phyloP scores from a whole-genome alignment of 2,888 invertebrate species.

The Tipula unca region DNA sequence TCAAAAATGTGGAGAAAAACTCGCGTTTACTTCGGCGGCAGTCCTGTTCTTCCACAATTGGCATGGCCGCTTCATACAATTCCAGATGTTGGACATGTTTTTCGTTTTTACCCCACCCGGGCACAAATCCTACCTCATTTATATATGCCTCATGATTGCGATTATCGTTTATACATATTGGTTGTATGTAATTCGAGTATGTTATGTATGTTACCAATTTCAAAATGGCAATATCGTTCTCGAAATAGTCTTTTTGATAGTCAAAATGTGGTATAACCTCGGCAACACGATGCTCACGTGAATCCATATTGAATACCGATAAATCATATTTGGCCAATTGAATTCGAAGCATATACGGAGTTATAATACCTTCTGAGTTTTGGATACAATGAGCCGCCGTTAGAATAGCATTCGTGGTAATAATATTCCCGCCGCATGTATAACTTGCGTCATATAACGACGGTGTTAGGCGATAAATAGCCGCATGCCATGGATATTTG shows the following conservation, averaged over 20 bases:
- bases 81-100: background rate
- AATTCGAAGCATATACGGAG: slow-evolving; percentile 33
- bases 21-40: slow-evolving; percentile 30
- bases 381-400: slow-evolving; percentile 32
- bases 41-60: slow-evolving; percentile 32
- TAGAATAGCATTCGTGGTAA: slow-evolving; percentile 34
- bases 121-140: background rate
- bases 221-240: slow-evolving; percentile 14
- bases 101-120: slow-evolving; percentile 36
- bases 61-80: slow-evolving; percentile 27
- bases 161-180: slow-evolving; percentile 37
- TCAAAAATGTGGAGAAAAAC: slow-evolving; percentile 24
- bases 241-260: slow-evolving; percentile 21
- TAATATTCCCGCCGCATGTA: slow-evolving; percentile 40
- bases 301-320: slow-evolving; percentile 33
- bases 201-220: slow-evolving; percentile 27
- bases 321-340: slow-evolving; percentile 39
- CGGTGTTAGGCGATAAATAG: slow-evolving; percentile 27
- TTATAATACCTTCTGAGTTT: slow-evolving; percentile 29
- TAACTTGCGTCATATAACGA: background rate
- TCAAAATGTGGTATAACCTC: slow-evolving; percentile 22
- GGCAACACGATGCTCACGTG: slow-evolving; percentile 32
- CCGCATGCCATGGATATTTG: slow-evolving; percentile 44
- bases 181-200: slow-evolving; percentile 36
- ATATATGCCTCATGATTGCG: background rate